These are phyloP conservation scores for Ptychadena robeensis DNA, from an alignment of 2,797 vertebrate species.

Conservation along the genomic window DNA sequence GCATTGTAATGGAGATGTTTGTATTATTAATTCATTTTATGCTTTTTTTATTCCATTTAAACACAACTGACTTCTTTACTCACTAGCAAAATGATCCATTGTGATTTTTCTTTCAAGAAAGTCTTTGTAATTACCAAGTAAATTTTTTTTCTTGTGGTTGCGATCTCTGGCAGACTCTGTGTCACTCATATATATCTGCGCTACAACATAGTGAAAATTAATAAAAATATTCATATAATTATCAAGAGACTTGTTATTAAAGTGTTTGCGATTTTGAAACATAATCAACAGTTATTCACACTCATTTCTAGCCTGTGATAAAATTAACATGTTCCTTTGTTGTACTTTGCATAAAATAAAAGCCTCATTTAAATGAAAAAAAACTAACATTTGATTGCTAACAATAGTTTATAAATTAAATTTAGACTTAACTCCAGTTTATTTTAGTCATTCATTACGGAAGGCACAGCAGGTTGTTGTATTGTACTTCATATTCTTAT, in stretches of 20 bases:
- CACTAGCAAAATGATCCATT: slow-evolving; percentile 67
- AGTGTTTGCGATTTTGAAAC: slow-evolving; percentile 28
- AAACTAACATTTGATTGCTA: slow-evolving; percentile 43
- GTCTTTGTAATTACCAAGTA: slow-evolving; percentile 21
- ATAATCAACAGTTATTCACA: slow-evolving; percentile 55
- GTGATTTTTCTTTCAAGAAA: slow-evolving; percentile 6
- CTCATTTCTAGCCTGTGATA: slow-evolving; percentile 46
- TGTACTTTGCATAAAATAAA: slow-evolving; percentile 47
- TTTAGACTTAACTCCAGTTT: slow-evolving; percentile 24
- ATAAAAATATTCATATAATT: slow-evolving; percentile 52
- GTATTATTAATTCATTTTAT: not conserved
- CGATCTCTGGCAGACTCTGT: slow-evolving; percentile 14
- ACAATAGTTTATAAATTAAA: slow-evolving; percentile 31
- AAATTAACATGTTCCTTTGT: slow-evolving; percentile 40
- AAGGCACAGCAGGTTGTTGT: slow-evolving; percentile 18
- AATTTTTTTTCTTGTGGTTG: not conserved
- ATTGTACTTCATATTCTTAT: not conserved
- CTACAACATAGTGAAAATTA: slow-evolving; percentile 38
- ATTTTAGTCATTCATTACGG: slow-evolving; percentile 9
- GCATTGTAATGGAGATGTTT: slow-evolving; percentile 71
- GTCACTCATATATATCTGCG: slow-evolving; percentile 40
- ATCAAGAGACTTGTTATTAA: slow-evolving; percentile 29
- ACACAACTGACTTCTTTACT: not conserved
- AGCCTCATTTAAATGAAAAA: slow-evolving; percentile 38
- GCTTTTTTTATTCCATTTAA: not conserved